A percentile compares a stretch with the other conserved stretches of the same genome.
These are phyloP conservation scores for Craseonycteris thonglongyai DNA, from an alignment of 2,113 vertebrate genomes.

Conservation along the genomic window DNA sequence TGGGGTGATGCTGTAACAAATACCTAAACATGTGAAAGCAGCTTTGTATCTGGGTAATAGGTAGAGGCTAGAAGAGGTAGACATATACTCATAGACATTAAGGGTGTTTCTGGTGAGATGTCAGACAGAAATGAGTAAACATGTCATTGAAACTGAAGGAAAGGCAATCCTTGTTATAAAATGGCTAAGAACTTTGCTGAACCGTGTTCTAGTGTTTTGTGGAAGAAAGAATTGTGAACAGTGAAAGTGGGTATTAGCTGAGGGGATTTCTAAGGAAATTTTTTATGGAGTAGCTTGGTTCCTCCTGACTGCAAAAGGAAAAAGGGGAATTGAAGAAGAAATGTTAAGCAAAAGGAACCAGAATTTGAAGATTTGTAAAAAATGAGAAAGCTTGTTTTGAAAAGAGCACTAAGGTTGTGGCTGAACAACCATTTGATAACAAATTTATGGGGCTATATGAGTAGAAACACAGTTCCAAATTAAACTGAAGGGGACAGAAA, in stretches of 20 bases:
- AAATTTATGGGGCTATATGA: neutral
- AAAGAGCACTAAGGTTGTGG: neutral
- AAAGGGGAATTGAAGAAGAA: neutral
- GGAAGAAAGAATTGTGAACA: neutral
- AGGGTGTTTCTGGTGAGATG: neutral
- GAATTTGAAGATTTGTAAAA: neutral
- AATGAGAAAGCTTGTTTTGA: neutral
- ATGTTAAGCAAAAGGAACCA: neutral
- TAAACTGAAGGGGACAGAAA: neutral
- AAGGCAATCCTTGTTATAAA: neutral
- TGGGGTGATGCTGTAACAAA: neutral
- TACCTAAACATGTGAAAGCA: neutral
- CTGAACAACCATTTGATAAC: neutral
- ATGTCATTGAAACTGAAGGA: neutral
- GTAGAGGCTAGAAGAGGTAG: neutral
- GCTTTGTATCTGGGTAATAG: neutral
- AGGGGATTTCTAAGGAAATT: neutral
- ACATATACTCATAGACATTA: neutral
- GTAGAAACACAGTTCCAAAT: neutral
- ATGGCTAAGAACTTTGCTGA: neutral
- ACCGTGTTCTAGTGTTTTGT: neutral
- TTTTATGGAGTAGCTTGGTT: neutral
- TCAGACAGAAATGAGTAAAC: neutral
- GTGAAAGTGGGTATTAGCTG: neutral
- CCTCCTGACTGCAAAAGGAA: neutral